Base-by-base conservation (phyloP, 2,797 vertebrate species). In the Allobates femoralis region DNA sequence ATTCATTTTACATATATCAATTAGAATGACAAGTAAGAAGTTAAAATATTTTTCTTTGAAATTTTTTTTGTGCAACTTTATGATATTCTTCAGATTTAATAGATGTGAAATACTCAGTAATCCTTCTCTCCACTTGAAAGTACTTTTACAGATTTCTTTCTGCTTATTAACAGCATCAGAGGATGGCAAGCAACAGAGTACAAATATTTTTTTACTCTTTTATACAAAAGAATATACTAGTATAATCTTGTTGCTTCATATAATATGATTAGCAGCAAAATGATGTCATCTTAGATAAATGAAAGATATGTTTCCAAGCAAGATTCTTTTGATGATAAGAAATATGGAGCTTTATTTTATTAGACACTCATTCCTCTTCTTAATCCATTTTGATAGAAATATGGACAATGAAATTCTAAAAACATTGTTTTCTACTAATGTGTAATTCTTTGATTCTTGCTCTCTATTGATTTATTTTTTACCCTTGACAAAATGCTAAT, bases 401-500 rank as follows among this genome's bases (percentile, higher is more conserved):
- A 41, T 58, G 18, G 28, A 84, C 56, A 66, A 76, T 50, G 16
- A 21, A 77, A 77, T 37, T 30, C 58, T 77, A 84, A 34, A 58
- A 84, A 66, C 55, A 60, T 64, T 76, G 62, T 66, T 84, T 81
- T 75, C 73, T 76, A 32, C 60, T 84, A 26, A 62, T 76, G 55
- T 30, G 41, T n/a, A 76, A 69, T 18, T 15, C 71, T 84, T 75
- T 76, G 51, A 84, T 34, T 84, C n/a, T 60, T 74, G 21, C 11
- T 50, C 30, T 81, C 55, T 62, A 32, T 55, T 55, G 64, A 82
- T 82, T 82, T 82, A 55, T 53, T 82, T 34, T 34, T 71, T 81
- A n/a, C 79, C 64, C n/a, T 69, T 81, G n/a, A 51, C 46, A 82
- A 82, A 71, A 82, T 82, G 71, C 50, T 82, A 56, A 82, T 82